Conservation (phyloP, 2,113 vertebrate genomes). For the Megaceryle torquata region DNA sequence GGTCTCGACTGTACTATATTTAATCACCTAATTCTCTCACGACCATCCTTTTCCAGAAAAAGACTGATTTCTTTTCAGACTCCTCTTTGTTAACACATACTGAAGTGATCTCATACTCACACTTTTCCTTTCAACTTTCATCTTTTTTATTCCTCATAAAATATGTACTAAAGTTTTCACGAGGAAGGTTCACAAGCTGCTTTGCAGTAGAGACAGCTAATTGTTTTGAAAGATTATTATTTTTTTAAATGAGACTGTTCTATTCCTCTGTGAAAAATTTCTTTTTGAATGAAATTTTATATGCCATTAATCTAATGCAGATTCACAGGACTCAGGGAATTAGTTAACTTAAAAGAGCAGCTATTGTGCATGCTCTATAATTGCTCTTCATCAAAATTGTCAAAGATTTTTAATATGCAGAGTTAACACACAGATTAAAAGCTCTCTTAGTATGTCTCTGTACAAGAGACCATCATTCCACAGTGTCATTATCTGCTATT, state of each 20-base stretch:
- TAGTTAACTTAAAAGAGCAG: slow-evolving; percentile 3
- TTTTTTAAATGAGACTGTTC: neutral
- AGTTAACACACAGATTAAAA: slow-evolving; percentile 39
- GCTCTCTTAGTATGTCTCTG: neutral
- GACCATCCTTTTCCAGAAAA: neutral
- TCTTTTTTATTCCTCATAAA: neutral
- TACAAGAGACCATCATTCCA: neutral
- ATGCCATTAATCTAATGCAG: neutral
- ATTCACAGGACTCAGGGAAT: neutral
- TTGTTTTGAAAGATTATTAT: neutral
- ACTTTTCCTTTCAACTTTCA: neutral
- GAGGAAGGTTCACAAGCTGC: neutral
- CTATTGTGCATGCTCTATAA: neutral
- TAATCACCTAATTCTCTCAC: neutral
- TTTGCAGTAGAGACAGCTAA: neutral
- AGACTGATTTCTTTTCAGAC: neutral
- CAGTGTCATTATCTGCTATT: slow-evolving; percentile 34
- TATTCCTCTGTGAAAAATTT: neutral
- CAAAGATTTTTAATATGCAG: slow-evolving; percentile 33
- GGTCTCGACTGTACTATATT: neutral
- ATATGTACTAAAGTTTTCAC: neutral
- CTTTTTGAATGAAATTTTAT: neutral
- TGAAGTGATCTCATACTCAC: neutral
- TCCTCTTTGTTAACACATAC: neutral
- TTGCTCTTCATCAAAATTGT: slow-evolving; percentile 16